Evolutionary conservation across 1,140 invertebrate genomes (phyloP).

Genomic region (Drosophila kikkawai): DNA sequence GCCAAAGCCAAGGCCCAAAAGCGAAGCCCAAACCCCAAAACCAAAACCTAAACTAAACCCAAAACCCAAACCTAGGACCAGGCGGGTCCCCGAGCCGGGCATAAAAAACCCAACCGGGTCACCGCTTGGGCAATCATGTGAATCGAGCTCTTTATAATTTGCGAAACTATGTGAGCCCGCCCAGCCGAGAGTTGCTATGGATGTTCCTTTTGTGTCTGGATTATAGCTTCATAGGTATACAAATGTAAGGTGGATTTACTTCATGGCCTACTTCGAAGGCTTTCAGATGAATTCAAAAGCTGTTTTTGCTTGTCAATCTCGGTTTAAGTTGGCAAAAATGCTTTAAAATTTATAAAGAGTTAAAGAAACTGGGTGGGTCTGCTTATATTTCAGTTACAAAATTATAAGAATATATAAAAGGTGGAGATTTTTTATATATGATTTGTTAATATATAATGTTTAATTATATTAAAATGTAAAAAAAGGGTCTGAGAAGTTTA

Average conservation of each 20-base stretch:
- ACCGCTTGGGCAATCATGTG: constrained; percentile 82
- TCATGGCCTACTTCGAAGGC: constrained; percentile 17
- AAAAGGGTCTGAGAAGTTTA: background rate
- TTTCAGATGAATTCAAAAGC: constrained; percentile 12
- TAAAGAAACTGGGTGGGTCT: background rate
- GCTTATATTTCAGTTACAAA: background rate
- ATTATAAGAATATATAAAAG: background rate
- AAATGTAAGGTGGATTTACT: constrained; percentile 13
- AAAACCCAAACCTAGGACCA: constrained; percentile 4
- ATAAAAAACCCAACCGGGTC: constrained; percentile 42
- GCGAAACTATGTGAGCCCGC: constrained; percentile 71
- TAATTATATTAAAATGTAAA: background rate
- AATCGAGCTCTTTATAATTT: constrained; percentile 83
- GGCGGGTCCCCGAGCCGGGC: constrained; percentile 26
- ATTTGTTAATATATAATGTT: background rate
- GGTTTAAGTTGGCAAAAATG: background rate
- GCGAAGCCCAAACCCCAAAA: constrained; percentile 27
- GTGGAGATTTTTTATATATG: rapidly evolving
- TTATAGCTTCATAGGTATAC: constrained; percentile 6
- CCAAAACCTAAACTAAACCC: constrained; percentile 13
- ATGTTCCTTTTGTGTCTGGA: constrained; percentile 25
- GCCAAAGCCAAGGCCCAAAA: constrained; percentile 16
- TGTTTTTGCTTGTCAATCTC: background rate
- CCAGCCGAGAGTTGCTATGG: constrained; percentile 35
- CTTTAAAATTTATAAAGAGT: background rate